phyloP scores from a whole-genome alignment of 2,113 vertebrate genomes.

The Notothenia rossii region DNA sequence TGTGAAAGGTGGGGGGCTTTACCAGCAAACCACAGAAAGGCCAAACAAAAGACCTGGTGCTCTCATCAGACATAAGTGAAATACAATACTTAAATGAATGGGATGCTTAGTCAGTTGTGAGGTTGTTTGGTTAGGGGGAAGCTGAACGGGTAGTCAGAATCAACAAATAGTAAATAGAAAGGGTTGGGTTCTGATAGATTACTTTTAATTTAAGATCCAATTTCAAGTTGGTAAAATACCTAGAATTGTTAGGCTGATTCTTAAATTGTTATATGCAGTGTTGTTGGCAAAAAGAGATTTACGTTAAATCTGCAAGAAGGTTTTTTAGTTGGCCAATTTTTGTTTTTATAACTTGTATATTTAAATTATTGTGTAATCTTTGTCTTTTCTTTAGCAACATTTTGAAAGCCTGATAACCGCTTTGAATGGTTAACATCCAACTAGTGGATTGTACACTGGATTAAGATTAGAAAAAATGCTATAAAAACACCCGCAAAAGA shows the following conservation, averaged over 20 bases:
- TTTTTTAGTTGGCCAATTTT: background rate
- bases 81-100: conserved; percentile 74
- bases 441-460: background rate
- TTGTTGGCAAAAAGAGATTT: background rate
- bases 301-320: background rate
- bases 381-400: no score
- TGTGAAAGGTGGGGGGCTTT: conserved; percentile 66
- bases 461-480: background rate
- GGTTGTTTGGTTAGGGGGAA: conserved; percentile 60
- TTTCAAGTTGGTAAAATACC: conserved; percentile 11
- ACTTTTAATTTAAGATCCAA: background rate
- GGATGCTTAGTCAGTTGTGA: conserved; percentile 60
- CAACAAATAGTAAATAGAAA: conserved; percentile 5
- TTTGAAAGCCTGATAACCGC: no score
- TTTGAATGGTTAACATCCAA: background rate
- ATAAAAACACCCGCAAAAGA: background rate
- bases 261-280: background rate
- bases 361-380: no score
- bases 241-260: background rate
- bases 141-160: conserved; percentile 1
- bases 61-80: conserved; percentile 74
- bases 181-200: background rate
- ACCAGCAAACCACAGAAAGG: conserved; percentile 73
- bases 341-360: no score
- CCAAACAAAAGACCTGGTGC: conserved; percentile 61